Evolutionary conservation across 2,797 vertebrate species (phyloP), one percentile per base, ranked within the genome.

Genomic region (Iguana delicatissima): DNA sequence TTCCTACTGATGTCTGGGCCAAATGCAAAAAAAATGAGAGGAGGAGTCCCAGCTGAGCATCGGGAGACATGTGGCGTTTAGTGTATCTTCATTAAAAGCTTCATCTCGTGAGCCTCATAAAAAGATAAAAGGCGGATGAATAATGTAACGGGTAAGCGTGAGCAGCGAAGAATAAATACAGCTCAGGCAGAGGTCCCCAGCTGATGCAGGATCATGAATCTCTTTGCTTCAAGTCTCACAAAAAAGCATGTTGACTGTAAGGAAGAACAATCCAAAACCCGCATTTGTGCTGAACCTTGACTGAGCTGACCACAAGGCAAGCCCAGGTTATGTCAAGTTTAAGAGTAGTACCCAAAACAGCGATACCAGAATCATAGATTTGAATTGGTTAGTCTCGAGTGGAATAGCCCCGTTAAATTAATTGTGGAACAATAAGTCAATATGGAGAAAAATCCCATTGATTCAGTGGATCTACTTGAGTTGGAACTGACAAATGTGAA

Each of bases 141-240:
- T 32, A 94, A 92, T 29, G 64, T 62, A n/a, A 26, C 0, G 38
- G 69, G 29, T 64, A 73, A 0, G 1, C 0, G 62, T 26, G 72
- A 57, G 79, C 59, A 73, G 1, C 42, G 8, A 76, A 42, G 85
- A 84, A 91, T 79, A 92, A 91, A 81, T 84, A 1, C 81, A 92
- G 52, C 80, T 64, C 46, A 62, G 6, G 35, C 46, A 0, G 0
- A 72, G 62, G 29, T 18, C 64, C 0, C 1, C 13, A 52, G 85
- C 57, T 90, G 73, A 20, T 35, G 2, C 1, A 9, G 18, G 38
- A 16, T 4, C 9, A 32, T 4, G 16, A 12, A 38, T 2, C 4
- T 7, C 6, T 20, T 2, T n/a, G 9, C 52, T 38, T 77, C 13
- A 85, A 29, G 22, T 85, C 87, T 2, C 67, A 22, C 14, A 14